phyloP scores from a whole-genome alignment of 2,888 invertebrate species.

The Mayetiola destructor region DNA sequence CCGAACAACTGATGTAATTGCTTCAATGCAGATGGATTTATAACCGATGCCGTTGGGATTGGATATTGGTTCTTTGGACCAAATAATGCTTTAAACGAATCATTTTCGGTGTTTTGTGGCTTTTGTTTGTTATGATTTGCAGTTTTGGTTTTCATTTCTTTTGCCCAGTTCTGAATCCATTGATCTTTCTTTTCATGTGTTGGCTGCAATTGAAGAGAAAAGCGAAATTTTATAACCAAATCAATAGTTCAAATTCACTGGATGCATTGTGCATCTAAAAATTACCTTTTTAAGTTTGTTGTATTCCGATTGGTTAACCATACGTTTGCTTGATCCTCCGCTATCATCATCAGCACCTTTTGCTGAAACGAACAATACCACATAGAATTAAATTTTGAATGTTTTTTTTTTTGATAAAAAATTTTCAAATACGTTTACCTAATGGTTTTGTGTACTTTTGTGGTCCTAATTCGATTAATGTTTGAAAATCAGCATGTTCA shows the following conservation, averaged over 20 bases:
- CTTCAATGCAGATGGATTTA: slow-evolving; percentile 32
- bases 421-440: slow-evolving; percentile 33
- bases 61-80: slow-evolving; percentile 34
- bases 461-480: slow-evolving; percentile 61
- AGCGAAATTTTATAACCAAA: neutral
- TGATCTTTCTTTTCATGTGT: slow-evolving; percentile 38
- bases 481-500: slow-evolving; percentile 67
- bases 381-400: slow-evolving; percentile 2
- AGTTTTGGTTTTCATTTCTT: slow-evolving; percentile 36
- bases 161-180: slow-evolving; percentile 48
- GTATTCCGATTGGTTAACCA: slow-evolving; percentile 26
- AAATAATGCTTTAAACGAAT: neutral
- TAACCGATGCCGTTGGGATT: slow-evolving; percentile 32
- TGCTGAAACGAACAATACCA: slow-evolving; percentile 4
- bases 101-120: slow-evolving; percentile 12
- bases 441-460: slow-evolving; percentile 58
- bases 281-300: slow-evolving; percentile 10
- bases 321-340: slow-evolving; percentile 28
- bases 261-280: slow-evolving; percentile 17
- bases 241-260: slow-evolving; percentile 17
- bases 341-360: slow-evolving; percentile 16
- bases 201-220: slow-evolving; percentile 22
- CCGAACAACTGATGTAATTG: slow-evolving; percentile 32
- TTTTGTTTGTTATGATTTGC: neutral
- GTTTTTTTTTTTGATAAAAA: slow-evolving; percentile 22